phyloP scores from a whole-genome alignment of 2,113 vertebrate genomes.

The Tetrax tetrax region DNA sequence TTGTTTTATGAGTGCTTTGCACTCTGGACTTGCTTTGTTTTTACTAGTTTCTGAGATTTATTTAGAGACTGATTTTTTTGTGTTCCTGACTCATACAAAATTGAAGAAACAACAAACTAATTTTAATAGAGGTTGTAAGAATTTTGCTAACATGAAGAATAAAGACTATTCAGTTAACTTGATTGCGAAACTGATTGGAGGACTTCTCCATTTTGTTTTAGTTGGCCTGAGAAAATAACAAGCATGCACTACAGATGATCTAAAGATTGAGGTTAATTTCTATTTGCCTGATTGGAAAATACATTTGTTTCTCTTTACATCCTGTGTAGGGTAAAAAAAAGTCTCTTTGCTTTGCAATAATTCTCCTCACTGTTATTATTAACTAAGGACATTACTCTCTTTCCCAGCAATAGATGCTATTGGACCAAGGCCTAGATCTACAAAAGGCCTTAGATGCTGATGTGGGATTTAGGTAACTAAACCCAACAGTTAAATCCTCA shows the following conservation, averaged over 20 bases:
- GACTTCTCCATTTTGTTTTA: constrained; percentile 4
- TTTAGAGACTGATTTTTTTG: constrained; percentile 31
- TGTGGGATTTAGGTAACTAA: neutral
- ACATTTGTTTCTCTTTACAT: neutral
- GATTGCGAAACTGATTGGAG: constrained; percentile 34
- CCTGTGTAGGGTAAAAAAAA: neutral
- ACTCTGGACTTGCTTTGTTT: constrained; percentile 27
- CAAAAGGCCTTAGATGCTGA: neutral
- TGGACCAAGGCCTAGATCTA: constrained; percentile 1
- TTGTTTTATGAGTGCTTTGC: neutral
- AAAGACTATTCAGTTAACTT: constrained; percentile 14
- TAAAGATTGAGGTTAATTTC: neutral
- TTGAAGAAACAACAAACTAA: constrained; percentile 41
- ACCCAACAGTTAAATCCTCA: neutral
- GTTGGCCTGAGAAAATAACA: constrained; percentile 15
- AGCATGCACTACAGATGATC: neutral
- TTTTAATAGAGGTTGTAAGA: constrained; percentile 38
- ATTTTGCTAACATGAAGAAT: constrained; percentile 6
- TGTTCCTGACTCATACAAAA: constrained; percentile 24
- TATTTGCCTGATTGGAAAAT: neutral
- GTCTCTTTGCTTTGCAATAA: neutral
- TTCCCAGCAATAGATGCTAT: neutral
- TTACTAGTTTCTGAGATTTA: constrained; percentile 8
- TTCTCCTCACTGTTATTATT: neutral
- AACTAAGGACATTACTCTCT: neutral